Conservation (phyloP, 2,797 vertebrate genomes). For the Clarias fuscus region DNA sequence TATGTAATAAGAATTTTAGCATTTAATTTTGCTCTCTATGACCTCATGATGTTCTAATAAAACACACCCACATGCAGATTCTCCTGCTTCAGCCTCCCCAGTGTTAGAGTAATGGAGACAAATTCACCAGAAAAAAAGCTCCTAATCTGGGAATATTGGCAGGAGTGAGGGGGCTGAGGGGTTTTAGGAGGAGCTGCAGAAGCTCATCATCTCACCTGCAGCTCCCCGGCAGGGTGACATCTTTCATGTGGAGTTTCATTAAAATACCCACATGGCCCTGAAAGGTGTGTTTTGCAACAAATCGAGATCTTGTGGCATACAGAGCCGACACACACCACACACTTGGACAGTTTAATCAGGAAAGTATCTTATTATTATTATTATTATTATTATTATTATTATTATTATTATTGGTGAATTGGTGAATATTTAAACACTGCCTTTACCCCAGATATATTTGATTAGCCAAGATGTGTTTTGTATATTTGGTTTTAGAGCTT, state of each 20-base stretch:
- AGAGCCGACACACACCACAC: background rate
- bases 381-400: no score
- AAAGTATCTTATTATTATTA: background rate
- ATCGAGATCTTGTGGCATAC: slow-evolving; percentile 53
- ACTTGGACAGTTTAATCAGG: background rate
- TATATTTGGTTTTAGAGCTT: background rate
- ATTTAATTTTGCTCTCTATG: background rate
- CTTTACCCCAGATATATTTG: background rate
- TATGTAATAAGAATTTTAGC: background rate
- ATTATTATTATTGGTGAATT: background rate
- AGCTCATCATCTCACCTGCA: slow-evolving; percentile 79
- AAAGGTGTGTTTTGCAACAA: slow-evolving; percentile 75
- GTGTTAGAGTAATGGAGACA: slow-evolving; percentile 49
- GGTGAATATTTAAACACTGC: background rate
- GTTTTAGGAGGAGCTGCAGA: slow-evolving; percentile 61
- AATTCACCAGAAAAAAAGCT: slow-evolving; percentile 23
- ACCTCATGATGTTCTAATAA: slow-evolving; percentile 1
- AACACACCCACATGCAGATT: background rate
- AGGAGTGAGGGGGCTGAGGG: slow-evolving; percentile 45
- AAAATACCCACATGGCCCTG: slow-evolving; percentile 81
- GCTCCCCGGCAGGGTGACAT: slow-evolving; percentile 72
- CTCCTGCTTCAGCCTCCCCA: slow-evolving; percentile 47
- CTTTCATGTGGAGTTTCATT: slow-evolving; percentile 80
- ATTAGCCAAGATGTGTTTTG: background rate
- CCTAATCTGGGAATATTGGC: slow-evolving; percentile 38